Percentiles rank a stretch among this genome's conserved stretches.
Conservation (phyloP, 2,888 invertebrate species). For the Melinaea menophilus region DNA sequence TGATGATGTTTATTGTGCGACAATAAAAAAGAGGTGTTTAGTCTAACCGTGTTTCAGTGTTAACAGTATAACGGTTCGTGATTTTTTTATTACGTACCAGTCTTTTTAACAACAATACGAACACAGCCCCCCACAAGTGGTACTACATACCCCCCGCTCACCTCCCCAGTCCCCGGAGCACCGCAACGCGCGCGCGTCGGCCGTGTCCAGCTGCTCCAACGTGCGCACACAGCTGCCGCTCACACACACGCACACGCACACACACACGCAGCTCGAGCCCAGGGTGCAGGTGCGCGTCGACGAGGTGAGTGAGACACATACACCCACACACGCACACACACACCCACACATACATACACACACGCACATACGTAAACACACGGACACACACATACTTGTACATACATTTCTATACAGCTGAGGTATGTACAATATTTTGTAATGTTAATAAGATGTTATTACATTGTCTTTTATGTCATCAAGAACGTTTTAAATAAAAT, state of each 20-base stretch:
- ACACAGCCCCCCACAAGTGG: neutral
- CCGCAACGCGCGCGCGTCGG: conserved; percentile 46
- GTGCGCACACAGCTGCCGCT: conserved; percentile 53
- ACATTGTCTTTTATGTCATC: too few species aligned
- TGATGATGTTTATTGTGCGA: too few species aligned
- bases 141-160: neutral
- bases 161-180: conserved; percentile 62
- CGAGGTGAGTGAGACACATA: conserved; percentile 23
- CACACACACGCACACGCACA: conserved; percentile 36
- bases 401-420: too few species aligned
- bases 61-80: too few species aligned
- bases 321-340: neutral
- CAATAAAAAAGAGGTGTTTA: too few species aligned
- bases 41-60: too few species aligned
- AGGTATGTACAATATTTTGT: too few species aligned
- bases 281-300: conserved; percentile 13
- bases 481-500: too few species aligned
- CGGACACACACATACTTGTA: too few species aligned
- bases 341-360: neutral
- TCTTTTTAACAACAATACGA: too few species aligned
- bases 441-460: too few species aligned
- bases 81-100: too few species aligned
- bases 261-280: conserved; percentile 43
- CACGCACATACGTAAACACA: neutral
- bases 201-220: conserved; percentile 56